Evolutionary conservation across 1,140 invertebrate species (phyloP).

Genomic region (Zaprionus africanus): DNA sequence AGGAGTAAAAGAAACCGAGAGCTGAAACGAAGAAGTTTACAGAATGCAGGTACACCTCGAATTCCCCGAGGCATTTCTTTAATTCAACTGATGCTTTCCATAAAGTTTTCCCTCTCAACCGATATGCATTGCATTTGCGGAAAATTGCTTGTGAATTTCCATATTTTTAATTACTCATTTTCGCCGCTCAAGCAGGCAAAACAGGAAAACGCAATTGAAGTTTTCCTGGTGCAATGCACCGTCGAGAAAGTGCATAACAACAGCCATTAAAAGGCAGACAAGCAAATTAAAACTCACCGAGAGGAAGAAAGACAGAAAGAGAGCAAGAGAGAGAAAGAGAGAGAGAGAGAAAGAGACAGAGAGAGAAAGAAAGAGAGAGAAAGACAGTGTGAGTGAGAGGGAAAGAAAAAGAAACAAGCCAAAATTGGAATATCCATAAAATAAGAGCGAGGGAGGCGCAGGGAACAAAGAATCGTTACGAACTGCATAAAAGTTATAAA

Average conservation of each 20-base stretch:
- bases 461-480: constrained; percentile 50
- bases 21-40: neutral
- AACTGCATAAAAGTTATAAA: constrained; percentile 67
- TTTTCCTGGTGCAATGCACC: constrained; percentile 52
- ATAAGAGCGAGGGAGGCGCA: constrained; percentile 48
- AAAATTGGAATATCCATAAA: constrained; percentile 25
- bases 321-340: neutral
- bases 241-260: constrained; percentile 71
- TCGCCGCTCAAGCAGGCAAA: constrained; percentile 38
- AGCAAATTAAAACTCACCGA: constrained; percentile 70
- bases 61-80: neutral
- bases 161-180: constrained; percentile 75
- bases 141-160: constrained; percentile 22
- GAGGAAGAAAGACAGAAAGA: neutral
- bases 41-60: neutral
- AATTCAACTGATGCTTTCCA: neutral
- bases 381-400: constrained; percentile 4
- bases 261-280: constrained; percentile 78
- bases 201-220: constrained; percentile 60
- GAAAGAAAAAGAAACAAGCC: constrained; percentile 25
- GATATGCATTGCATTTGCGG: neutral
- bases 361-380: too few relatives aligned
- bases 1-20: neutral
- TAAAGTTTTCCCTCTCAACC: neutral
- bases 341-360: too few relatives aligned